Evolutionary conservation across 2,888 invertebrate genomes (phyloP).

Genomic region (Nephrotoma appendiculata): DNA sequence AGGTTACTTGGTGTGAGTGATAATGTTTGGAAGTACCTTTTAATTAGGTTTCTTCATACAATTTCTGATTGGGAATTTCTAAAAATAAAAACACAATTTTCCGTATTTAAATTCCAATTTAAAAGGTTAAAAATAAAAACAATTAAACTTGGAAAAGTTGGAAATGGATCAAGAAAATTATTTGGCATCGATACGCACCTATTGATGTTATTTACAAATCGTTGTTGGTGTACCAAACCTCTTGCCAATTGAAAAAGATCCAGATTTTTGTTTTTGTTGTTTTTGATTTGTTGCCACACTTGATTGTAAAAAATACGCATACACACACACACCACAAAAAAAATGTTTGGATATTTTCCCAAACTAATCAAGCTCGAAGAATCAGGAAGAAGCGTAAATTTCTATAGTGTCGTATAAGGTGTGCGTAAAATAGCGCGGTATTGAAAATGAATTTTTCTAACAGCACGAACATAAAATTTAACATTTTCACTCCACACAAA

Average conservation of each 20-base stretch:
- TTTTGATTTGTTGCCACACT: background rate
- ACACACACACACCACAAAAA: background rate
- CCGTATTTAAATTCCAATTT: too few species aligned
- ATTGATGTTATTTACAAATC: background rate
- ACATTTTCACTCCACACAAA: background rate
- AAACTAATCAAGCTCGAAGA: background rate
- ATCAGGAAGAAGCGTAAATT: background rate
- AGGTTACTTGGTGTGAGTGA: too few species aligned
- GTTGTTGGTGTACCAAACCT: background rate
- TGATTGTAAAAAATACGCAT: too few species aligned
- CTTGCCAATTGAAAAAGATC: background rate
- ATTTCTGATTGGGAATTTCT: too few species aligned
- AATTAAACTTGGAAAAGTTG: background rate
- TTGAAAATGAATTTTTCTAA: background rate
- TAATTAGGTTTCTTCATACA: too few species aligned
- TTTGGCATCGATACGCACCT: background rate
- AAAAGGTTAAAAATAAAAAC: background rate
- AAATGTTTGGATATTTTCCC: background rate
- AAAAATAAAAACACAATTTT: too few species aligned
- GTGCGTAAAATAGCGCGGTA: background rate
- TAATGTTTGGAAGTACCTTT: too few species aligned
- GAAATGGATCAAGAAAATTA: background rate
- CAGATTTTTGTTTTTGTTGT: background rate
- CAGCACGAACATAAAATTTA: background rate
- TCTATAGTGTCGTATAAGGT: background rate